Percentiles rank a stretch among this genome's conserved stretches.
These are phyloP conservation scores for Leptodactylus fuscus DNA, from an alignment of 2,113 vertebrate species.

Conservation along the genomic window DNA sequence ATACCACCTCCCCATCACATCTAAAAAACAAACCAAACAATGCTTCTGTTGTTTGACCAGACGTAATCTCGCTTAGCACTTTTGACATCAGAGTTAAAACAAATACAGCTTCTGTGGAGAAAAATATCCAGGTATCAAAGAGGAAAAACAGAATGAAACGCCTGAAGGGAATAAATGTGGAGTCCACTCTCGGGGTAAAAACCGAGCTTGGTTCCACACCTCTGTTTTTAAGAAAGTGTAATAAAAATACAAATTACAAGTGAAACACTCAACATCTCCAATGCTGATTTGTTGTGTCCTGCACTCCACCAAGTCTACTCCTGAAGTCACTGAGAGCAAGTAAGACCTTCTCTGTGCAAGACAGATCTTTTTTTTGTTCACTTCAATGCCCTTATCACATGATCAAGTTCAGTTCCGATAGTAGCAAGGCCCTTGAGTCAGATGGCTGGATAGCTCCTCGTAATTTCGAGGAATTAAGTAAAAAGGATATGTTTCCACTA, in stretches of 20 bases:
- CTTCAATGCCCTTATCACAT: conserved; percentile 40
- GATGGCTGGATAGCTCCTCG: conserved; percentile 55
- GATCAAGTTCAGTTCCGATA: conserved; percentile 44
- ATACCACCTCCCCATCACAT: conserved; percentile 45
- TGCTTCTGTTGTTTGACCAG: conserved; percentile 68
- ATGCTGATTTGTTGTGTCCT: conserved; percentile 51
- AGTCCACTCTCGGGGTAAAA: conserved; percentile 78
- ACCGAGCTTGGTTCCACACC: conserved; percentile 75
- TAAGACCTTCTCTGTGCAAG: conserved; percentile 27
- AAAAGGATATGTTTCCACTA: conserved; percentile 52
- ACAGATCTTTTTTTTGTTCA: conserved; percentile 28
- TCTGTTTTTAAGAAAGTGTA: conserved; percentile 88
- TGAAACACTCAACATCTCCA: conserved; percentile 72
- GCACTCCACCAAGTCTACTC: conserved; percentile 35
- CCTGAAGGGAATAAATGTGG: conserved; percentile 80
- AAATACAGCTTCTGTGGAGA: conserved; percentile 77
- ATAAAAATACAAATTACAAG: conserved; percentile 88
- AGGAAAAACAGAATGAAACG: conserved; percentile 85
- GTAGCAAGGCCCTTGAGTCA: conserved; percentile 55
- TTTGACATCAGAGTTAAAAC: conserved; percentile 72
- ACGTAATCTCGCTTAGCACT: conserved; percentile 67
- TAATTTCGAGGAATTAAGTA: conserved; percentile 37
- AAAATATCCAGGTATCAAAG: conserved; percentile 83
- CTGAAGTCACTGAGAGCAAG: conserved; percentile 40
- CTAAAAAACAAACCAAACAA: conserved; percentile 64